Base-by-base conservation (phyloP, 1,140 invertebrate genomes). In the Aporrectodea caliginosa region DNA sequence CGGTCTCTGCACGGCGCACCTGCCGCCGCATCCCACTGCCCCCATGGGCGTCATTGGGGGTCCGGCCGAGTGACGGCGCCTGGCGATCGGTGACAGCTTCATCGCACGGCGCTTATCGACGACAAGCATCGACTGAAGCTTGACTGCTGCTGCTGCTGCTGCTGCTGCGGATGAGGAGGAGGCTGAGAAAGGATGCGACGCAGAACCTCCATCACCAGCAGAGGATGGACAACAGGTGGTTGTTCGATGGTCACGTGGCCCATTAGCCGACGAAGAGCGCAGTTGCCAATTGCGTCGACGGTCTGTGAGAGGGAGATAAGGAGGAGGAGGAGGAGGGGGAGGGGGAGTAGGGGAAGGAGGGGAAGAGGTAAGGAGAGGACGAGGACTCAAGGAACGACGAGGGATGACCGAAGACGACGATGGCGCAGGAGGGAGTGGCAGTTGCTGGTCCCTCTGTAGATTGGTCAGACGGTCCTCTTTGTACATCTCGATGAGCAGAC, bases 401-500 rank as follows among this genome's bases (percentile, higher is more conserved):
- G 43, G 43, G 22, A 22, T 12, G 22, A 58, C 43, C 43, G 43
- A 6, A 58, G 43, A 58, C 43, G 43, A 58, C 43, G 43, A 58
- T n/a, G n/a, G n/a, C n/a, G n/a, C n/a, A n/a, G n/a, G n/a, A n/a
- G n/a, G n/a, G n/a, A n/a, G n/a, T n/a, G n/a, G n/a, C n/a, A n/a
- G n/a, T n/a, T n/a, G n/a, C n/a, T n/a, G n/a, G n/a, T n/a, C n/a
- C 22, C 43, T 58, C 43, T 58, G 43, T n/a, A n/a, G n/a, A 22
- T 58, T 58, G 6, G 22, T 6, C 43, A 6, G 43, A 31, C 95
- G 90, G 88, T 96, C 95, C 88, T 96, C 94, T 90, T 95, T 92
- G 87, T 96, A 96, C 89, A 97, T 91, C 85, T 97, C 95, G 85
- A 97, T 92, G 84, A 98, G 91, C 88, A 96, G 92, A 89, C 97